Conservation (phyloP, 2,797 vertebrate genomes). For the Rhynchotus rufescens region DNA sequence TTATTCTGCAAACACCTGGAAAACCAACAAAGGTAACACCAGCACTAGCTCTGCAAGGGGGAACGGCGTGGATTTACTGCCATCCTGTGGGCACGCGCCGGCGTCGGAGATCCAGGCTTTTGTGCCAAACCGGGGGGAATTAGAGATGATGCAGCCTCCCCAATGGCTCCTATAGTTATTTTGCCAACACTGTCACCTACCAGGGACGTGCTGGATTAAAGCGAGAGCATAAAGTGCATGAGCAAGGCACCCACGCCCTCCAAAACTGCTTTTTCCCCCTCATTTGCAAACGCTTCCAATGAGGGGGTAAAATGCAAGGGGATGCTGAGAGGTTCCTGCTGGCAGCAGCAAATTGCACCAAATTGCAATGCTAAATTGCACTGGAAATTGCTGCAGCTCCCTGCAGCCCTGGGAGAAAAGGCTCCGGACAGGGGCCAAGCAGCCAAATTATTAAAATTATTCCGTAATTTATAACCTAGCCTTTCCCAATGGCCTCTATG, state of each 20-base stretch:
- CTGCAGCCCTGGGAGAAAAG: background rate
- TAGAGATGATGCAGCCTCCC: no score
- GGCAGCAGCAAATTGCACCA: background rate
- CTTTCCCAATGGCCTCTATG: accelerated
- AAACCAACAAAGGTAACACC: accelerated
- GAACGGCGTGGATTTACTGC: background rate
- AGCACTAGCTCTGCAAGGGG: no score
- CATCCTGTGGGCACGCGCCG: background rate
- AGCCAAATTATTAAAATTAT: no score
- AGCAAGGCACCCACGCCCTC: background rate
- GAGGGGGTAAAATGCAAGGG: no score
- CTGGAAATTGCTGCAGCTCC: background rate
- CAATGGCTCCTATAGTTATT: no score
- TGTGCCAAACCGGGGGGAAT: no score
- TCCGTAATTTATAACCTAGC: background rate
- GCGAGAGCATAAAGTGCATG: background rate
- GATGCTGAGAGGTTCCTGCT: background rate
- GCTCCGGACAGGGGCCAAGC: background rate
- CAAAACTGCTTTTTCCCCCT: background rate
- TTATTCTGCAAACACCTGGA: accelerated
- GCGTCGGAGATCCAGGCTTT: no score
- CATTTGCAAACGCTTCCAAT: accelerated
- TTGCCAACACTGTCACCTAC: no score
- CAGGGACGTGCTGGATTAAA: background rate
- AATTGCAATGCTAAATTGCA: no score